phyloP scores from a whole-genome alignment of 2,797 vertebrate species.

The Myotis findleyi region DNA sequence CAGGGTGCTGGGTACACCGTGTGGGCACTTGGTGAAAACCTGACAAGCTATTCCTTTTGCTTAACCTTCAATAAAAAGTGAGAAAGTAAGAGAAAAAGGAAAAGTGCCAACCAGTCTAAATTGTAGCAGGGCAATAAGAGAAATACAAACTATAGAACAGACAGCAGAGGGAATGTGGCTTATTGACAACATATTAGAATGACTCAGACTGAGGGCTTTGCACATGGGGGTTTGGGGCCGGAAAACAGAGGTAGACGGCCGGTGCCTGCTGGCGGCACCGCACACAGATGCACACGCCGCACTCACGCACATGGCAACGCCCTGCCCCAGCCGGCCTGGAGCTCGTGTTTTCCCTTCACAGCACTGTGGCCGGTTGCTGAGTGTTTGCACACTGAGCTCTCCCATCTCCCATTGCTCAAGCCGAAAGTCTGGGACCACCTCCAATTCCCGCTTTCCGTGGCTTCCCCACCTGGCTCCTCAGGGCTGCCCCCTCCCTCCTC shows the following conservation, averaged over 20 bases:
- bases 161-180: background rate
- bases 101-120: background rate
- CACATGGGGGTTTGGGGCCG: accelerated
- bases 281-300: background rate
- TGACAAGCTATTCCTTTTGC: background rate
- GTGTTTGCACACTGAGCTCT: background rate
- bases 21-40: background rate
- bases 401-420: background rate
- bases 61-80: background rate
- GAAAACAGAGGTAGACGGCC: background rate
- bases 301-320: accelerated
- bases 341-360: background rate
- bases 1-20: background rate
- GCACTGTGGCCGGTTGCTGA: background rate
- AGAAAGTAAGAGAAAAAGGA: background rate
- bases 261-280: accelerated
- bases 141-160: background rate
- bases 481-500: background rate
- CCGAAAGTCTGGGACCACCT: background rate
- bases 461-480: background rate
- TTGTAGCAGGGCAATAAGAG: background rate
- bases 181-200: background rate
- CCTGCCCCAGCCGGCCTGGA: background rate
- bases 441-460: background rate
- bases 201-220: background rate